Evolutionary conservation across 2,797 vertebrate genomes (phyloP).

Genomic region (Lepus oiostolus): DNA sequence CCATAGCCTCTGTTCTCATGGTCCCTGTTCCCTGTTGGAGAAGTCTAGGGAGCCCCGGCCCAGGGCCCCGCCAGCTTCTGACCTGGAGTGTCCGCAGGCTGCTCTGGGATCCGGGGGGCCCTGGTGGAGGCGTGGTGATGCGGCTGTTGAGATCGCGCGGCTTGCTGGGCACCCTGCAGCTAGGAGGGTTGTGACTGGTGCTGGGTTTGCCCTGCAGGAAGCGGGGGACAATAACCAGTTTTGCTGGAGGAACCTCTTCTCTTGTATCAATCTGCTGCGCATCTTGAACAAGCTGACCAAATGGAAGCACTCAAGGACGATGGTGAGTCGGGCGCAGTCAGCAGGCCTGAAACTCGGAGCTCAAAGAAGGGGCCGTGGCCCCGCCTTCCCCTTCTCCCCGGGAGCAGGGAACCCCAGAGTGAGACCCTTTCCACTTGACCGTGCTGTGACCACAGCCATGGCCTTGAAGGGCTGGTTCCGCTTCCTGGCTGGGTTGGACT

Average conservation of each 20-base stretch:
- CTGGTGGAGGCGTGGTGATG: too few relatives aligned
- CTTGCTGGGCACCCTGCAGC: neutral
- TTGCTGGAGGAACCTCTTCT: slow-evolving; percentile 99
- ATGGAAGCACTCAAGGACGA: slow-evolving; percentile 99
- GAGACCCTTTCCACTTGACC: neutral
- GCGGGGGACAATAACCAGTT: slow-evolving; percentile 99
- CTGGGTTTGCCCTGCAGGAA: slow-evolving; percentile 90
- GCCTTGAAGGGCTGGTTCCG: neutral
- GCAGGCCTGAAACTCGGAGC: neutral
- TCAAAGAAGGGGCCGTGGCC: neutral
- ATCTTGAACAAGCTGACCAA: slow-evolving; percentile 99
- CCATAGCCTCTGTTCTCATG: neutral
- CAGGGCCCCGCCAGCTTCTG: neutral
- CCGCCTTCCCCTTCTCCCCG: fast-evolving
- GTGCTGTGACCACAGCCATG: too few relatives aligned
- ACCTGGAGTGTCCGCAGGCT: neutral
- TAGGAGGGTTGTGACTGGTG: neutral
- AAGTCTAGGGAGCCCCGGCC: neutral
- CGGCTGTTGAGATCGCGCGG: neutral
- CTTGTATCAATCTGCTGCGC: slow-evolving; percentile 97
- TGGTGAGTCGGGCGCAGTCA: slow-evolving; percentile 89
- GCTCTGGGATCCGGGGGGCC: too few relatives aligned
- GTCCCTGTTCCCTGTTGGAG: neutral
- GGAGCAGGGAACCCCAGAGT: neutral
- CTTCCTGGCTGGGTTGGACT: neutral